These are phyloP conservation scores for Papilio dardanus DNA, from an alignment of 1,140 invertebrate species.

Conservation along the genomic window DNA sequence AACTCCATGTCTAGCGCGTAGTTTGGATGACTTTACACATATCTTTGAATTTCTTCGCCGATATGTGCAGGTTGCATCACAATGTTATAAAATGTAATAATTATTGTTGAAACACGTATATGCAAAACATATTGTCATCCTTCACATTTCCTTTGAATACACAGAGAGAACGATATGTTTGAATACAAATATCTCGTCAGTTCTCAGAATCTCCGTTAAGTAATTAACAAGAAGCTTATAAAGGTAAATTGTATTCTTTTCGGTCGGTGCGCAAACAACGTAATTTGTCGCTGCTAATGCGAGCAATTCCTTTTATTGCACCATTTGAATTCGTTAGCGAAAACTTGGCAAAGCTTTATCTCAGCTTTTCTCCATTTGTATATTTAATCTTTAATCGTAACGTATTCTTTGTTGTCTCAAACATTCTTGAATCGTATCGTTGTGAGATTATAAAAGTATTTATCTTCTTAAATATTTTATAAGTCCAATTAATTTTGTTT, in stretches of 20 bases:
- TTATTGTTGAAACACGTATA: no score
- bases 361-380: constrained; percentile 13
- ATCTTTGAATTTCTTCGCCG: no score
- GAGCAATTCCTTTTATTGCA: constrained; percentile 23
- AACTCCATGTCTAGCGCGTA: no score
- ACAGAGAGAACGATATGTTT: not conserved
- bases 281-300: constrained; percentile 18
- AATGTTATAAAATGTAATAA: no score
- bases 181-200: not conserved
- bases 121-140: not conserved
- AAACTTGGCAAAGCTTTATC: constrained; percentile 25
- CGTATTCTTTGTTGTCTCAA: constrained; percentile 5
- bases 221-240: constrained; percentile 25
- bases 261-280: constrained; percentile 11
- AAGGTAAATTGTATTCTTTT: constrained; percentile 19
- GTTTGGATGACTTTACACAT: no score
- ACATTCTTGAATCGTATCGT: constrained; percentile 1
- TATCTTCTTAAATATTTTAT: constrained; percentile 6
- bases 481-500: not conserved
- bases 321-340: constrained; percentile 21
- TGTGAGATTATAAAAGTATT: constrained; percentile 12
- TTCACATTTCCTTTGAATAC: not conserved
- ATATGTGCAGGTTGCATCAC: no score
- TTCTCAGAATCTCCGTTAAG: not conserved
- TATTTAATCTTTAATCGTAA: constrained; percentile 16